These are phyloP conservation scores for Bradypodion ventrale DNA, from an alignment of 2,797 vertebrate species.

Conservation along the genomic window DNA sequence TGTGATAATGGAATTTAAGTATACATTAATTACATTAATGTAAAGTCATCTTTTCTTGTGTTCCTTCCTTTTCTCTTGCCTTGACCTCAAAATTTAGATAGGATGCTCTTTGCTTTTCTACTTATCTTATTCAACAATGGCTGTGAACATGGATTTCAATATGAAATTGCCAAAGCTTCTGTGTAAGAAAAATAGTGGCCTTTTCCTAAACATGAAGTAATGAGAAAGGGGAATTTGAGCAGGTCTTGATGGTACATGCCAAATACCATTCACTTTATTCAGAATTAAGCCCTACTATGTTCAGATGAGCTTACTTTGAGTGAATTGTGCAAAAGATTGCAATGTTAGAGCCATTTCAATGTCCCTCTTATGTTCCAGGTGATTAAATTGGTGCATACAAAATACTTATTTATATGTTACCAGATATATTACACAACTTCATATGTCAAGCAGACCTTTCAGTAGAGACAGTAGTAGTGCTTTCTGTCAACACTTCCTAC, in stretches of 20 bases:
- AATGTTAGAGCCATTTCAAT: not conserved
- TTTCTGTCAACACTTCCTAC: slow-evolving; percentile 22
- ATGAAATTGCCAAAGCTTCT: too few species aligned
- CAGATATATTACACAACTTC: not conserved
- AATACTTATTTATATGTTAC: slow-evolving; percentile 30
- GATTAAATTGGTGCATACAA: slow-evolving; percentile 33
- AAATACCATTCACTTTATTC: not conserved
- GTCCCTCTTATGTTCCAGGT: not conserved
- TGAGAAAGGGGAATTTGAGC: too few species aligned
- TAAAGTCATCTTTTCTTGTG: not conserved
- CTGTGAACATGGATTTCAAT: not conserved
- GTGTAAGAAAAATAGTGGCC: too few species aligned
- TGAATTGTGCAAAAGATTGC: not conserved
- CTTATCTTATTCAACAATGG: not conserved
- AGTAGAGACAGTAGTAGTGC: not conserved
- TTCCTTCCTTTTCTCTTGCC: not conserved
- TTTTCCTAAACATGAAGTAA: too few species aligned
- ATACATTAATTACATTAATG: not conserved
- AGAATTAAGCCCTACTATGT: not conserved
- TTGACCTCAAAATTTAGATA: not conserved
- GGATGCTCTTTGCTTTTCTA: not conserved
- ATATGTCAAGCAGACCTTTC: slow-evolving; percentile 11
- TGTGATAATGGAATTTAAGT: not conserved
- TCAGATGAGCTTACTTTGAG: not conserved
- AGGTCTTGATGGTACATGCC: not conserved